These are phyloP conservation scores for Solenopsis invicta DNA, from an alignment of 1,140 invertebrate species.

Conservation along the genomic window DNA sequence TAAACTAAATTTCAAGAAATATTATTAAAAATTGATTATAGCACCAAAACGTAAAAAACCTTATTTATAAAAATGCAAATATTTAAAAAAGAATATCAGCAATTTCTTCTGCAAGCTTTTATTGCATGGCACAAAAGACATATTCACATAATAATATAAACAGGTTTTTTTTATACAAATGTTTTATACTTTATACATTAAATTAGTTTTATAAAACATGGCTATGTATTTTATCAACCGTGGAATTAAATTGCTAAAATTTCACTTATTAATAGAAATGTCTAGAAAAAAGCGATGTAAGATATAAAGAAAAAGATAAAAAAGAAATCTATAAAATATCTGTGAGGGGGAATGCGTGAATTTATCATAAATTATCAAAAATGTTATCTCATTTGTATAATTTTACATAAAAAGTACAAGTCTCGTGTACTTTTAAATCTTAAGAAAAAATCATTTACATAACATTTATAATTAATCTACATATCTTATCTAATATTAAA, in stretches of 20 bases:
- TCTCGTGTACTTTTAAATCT: background rate
- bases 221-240: too few species aligned
- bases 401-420: background rate
- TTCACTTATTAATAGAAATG: too few species aligned
- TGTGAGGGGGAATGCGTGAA: background rate
- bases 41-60: background rate
- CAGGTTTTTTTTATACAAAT: conserved; percentile 79
- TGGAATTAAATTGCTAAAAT: too few species aligned
- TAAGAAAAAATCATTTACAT: conserved; percentile 15
- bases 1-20: background rate
- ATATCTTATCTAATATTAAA: conserved; percentile 35
- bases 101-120: conserved; percentile 7
- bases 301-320: background rate
- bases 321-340: background rate
- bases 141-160: conserved; percentile 80
- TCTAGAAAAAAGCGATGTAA: background rate
- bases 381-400: background rate
- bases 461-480: conserved; percentile 3
- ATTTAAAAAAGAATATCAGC: background rate
- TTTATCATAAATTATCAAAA: conserved; percentile 25
- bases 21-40: background rate
- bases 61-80: background rate
- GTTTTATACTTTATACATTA: conserved; percentile 68
- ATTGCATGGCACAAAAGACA: conserved; percentile 77
- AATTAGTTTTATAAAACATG: conserved; percentile 61